These are phyloP conservation scores for Pomacea maculata DNA, from an alignment of 1,140 invertebrate species.

Conservation along the genomic window DNA sequence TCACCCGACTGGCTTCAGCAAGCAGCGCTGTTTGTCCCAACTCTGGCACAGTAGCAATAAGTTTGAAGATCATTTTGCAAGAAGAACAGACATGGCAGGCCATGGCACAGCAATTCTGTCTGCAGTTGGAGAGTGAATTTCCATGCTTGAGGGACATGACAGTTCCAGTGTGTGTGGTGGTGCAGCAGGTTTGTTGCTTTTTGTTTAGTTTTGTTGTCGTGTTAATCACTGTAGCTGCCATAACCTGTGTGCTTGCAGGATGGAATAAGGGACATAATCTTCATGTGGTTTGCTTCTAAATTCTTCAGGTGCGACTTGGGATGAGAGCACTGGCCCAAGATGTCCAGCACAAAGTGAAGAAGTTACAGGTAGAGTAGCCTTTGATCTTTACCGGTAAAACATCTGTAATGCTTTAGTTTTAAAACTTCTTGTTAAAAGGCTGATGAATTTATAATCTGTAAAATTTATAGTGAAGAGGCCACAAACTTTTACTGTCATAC, in stretches of 20 bases:
- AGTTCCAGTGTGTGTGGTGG: conserved; percentile 46
- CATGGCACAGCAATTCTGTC: conserved; percentile 44
- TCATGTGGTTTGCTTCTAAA: neutral
- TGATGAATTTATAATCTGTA: no score
- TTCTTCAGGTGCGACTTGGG: conserved; percentile 43
- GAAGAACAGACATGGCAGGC: conserved; percentile 55
- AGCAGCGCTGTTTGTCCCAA: neutral
- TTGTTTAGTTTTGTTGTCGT: no score
- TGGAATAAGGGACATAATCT: no score
- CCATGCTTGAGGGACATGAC: conserved; percentile 53
- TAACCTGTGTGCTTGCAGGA: neutral
- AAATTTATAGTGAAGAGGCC: no score
- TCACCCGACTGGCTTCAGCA: conserved; percentile 36
- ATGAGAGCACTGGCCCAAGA: conserved; percentile 39
- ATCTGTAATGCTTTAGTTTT: no score
- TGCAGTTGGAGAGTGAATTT: conserved; percentile 40
- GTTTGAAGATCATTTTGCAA: conserved; percentile 22
- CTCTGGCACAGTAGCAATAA: neutral
- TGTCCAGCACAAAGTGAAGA: conserved; percentile 10
- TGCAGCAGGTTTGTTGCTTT: conserved; percentile 44
- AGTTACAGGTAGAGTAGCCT: conserved; percentile 19
- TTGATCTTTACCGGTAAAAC: no score
- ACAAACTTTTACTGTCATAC: no score
- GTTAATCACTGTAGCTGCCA: neutral
- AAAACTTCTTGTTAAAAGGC: no score